phyloP scores from a whole-genome alignment of 2,797 vertebrate genomes.

The Urocyon cinereoargenteus region DNA sequence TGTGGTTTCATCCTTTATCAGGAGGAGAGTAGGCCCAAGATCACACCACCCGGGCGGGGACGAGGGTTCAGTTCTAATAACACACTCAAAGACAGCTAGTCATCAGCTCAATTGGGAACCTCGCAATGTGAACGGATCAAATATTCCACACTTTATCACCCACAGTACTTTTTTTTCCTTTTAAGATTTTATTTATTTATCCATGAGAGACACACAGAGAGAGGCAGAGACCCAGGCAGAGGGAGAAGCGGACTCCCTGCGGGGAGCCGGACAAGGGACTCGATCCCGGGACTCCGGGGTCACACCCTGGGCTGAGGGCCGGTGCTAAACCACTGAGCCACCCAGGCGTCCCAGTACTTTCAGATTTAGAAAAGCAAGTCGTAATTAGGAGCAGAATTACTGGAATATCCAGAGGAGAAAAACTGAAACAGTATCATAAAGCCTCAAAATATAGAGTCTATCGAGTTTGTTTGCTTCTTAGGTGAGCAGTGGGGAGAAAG shows the following conservation, averaged over 20 bases:
- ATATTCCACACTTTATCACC: background rate
- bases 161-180: background rate
- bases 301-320: too few species aligned
- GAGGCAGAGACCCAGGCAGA: too few species aligned
- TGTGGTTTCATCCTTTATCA: background rate
- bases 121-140: conserved; percentile 49
- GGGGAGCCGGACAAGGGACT: too few species aligned
- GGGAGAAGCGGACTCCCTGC: too few species aligned
- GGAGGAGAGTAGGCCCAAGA: conserved; percentile 38
- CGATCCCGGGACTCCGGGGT: too few species aligned
- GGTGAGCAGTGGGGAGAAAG: background rate
- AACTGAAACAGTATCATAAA: background rate
- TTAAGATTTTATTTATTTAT: too few species aligned
- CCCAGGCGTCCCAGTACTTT: background rate
- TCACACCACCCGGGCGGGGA: background rate
- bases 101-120: background rate
- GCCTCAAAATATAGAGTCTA: background rate
- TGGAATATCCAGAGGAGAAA: conserved; percentile 25
- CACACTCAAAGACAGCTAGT: conserved; percentile 63
- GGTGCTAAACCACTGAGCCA: too few species aligned
- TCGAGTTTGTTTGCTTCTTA: conserved; percentile 22
- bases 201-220: too few species aligned
- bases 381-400: conserved; percentile 6
- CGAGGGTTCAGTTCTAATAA: background rate
- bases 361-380: background rate